Percentiles rank a stretch among this genome's conserved stretches.
Conservation (phyloP, 2,113 vertebrate species). For the Dicrurus megarhynchus region DNA sequence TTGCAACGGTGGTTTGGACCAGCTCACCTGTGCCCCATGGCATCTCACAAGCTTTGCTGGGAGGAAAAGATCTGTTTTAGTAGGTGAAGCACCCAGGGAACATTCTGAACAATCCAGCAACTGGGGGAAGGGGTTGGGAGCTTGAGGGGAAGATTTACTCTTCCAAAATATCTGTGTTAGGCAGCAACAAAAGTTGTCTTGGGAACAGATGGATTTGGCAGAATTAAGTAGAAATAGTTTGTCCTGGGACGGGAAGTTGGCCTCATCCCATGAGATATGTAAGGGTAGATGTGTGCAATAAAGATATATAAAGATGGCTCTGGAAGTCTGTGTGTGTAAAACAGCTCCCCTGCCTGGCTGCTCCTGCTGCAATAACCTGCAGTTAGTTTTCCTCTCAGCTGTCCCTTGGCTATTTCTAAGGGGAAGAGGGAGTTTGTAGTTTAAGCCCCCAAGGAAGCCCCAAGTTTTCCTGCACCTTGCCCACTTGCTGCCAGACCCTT, state of each 20-base stretch:
- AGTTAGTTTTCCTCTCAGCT: neutral
- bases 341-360: constrained; percentile 22
- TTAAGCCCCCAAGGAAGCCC: accelerated
- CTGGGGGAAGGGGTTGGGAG: neutral
- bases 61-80: neutral
- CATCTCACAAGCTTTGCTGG: neutral
- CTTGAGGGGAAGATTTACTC: neutral
- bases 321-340: neutral
- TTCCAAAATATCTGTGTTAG: constrained; percentile 29
- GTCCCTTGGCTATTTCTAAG: neutral
- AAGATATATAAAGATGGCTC: constrained; percentile 16
- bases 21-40: neutral
- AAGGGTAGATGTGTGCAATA: constrained; percentile 39
- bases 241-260: constrained; percentile 61
- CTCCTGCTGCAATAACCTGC: neutral
- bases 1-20: neutral
- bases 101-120: neutral
- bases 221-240: constrained; percentile 48
- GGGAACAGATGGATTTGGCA: constrained; percentile 61
- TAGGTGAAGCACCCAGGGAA: neutral
- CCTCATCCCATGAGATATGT: constrained; percentile 53
- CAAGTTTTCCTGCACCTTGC: neutral
- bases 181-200: constrained; percentile 53
- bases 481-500: neutral
- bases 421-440: neutral